A percentile compares a stretch with the other conserved stretches of the same genome.
Evolutionary conservation across 1,140 invertebrate genomes (phyloP).

Genomic region (Drosophila pallidifrons): DNA sequence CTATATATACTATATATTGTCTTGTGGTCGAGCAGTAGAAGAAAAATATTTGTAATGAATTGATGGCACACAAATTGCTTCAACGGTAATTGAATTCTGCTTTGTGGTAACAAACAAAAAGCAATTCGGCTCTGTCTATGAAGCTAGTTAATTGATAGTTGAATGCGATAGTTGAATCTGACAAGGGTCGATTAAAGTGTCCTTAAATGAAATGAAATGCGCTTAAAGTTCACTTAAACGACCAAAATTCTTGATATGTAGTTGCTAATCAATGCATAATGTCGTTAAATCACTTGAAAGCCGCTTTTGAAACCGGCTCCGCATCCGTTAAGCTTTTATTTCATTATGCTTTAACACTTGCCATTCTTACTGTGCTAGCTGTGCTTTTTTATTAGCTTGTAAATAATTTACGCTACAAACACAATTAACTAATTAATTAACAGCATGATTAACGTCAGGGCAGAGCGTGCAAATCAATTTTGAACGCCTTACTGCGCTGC

Average conservation of each 20-base stretch:
- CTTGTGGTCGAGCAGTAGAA: constrained; percentile 6
- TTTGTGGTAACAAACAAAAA: constrained; percentile 13
- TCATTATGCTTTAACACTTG: constrained; percentile 67
- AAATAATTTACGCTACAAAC: constrained; percentile 66
- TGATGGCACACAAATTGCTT: constrained; percentile 42
- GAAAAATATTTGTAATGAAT: constrained; percentile 56
- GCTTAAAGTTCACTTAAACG: background rate
- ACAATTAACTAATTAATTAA: constrained; percentile 77
- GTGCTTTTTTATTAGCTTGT: background rate
- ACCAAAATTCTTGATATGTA: background rate
- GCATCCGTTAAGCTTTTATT: constrained; percentile 63
- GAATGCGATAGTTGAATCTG: constrained; percentile 21
- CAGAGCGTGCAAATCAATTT: constrained; percentile 69
- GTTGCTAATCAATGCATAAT: background rate
- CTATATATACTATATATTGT: background rate
- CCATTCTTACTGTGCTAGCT: constrained; percentile 8
- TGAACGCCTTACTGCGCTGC: constrained; percentile 63
- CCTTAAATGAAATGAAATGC: background rate
- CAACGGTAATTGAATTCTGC: constrained; percentile 54
- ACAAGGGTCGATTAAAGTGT: background rate
- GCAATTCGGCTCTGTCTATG: constrained; percentile 2
- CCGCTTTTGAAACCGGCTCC: constrained; percentile 37
- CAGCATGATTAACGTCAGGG: constrained; percentile 59
- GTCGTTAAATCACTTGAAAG: constrained; percentile 33
- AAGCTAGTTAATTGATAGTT: constrained; percentile 44